phyloP scores from a whole-genome alignment of 2,797 vertebrate species.

The Mastacembelus armatus region DNA sequence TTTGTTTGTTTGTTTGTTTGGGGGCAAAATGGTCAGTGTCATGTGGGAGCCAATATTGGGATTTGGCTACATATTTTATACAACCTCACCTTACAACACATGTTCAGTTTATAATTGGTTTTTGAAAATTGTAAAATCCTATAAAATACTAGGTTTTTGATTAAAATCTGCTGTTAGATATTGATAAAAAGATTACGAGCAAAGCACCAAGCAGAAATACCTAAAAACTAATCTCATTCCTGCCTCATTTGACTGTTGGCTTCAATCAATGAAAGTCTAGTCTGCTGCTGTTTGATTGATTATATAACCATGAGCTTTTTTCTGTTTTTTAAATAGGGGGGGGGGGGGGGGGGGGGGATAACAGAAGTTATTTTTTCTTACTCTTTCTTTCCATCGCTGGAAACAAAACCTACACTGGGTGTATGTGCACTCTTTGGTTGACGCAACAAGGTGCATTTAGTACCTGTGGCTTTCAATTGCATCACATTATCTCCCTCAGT shows the following conservation, averaged over 20 bases:
- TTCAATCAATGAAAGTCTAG: conserved; percentile 15
- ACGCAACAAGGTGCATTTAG: background rate
- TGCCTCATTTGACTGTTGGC: conserved; percentile 5
- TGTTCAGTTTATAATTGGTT: background rate
- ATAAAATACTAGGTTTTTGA: background rate
- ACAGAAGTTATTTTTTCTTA: too few relatives aligned
- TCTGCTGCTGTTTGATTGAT: background rate
- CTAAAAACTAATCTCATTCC: conserved; percentile 3
- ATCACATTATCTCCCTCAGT: background rate
- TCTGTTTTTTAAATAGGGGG: too few relatives aligned
- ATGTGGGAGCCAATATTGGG: too few relatives aligned
- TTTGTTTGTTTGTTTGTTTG: too few relatives aligned
- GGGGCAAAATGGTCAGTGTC: too few relatives aligned
- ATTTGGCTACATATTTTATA: too few relatives aligned
- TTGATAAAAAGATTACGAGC: background rate
- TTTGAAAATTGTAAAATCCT: background rate
- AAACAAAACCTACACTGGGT: background rate
- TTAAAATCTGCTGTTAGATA: background rate
- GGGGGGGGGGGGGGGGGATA: too few relatives aligned
- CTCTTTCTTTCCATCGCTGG: background rate
- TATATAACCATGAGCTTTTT: background rate
- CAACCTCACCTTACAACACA: too few relatives aligned
- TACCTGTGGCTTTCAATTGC: background rate
- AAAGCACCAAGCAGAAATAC: conserved; percentile 3
- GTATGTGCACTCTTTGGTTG: conserved; percentile 4